Evolutionary conservation across 1,140 invertebrate genomes (phyloP), one percentile per base, ranked within the genome.

Genomic region (Ostrea edulis): DNA sequence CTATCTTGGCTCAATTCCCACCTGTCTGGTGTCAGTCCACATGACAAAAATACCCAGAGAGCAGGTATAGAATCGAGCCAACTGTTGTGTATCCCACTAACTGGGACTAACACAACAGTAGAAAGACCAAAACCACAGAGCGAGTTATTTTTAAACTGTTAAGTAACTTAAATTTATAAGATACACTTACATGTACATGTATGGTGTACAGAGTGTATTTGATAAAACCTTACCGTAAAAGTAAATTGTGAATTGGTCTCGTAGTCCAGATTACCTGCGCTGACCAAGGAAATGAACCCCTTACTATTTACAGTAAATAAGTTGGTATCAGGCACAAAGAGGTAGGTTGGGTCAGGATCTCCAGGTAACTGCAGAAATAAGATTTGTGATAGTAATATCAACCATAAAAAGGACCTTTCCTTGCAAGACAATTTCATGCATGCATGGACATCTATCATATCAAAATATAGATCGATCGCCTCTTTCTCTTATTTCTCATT

Each of bases 311-410:
- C 85, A n/a, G 62, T 12, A 77, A 86, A 86, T 44, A 86, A 2
- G 25, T 86, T 86, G 20, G 62, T 77, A 25, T 52, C 20, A 44
- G 51, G 44, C 65, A 52, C 44, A 51, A 53, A 86, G 17, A 86
- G 77, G 54, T 86, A 86, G 22, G 62, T 86, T 8, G 62, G 85
- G 11, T 22, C 53, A 12, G 62, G 65, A 29, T 86, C 85, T 86
- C 51, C 35, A 25, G 83, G 54, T 12, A 85, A 29, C 83, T 85
- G 53, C 4, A 58, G 12, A 81, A 14, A 81, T 11, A 29, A 35
- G 17, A 44, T 44, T 44, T 44, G 35, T 44, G 2, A 44, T 44
- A 44, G 35, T 5, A 44, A 44, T 44, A 44, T 44, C 35, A 44
- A 44, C 35, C 5, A 44, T 44, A 5, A 77, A 81, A 81, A 81